Base-by-base conservation (phyloP, 1,140 invertebrate species). In the Ptiloglossa arizonensis region DNA sequence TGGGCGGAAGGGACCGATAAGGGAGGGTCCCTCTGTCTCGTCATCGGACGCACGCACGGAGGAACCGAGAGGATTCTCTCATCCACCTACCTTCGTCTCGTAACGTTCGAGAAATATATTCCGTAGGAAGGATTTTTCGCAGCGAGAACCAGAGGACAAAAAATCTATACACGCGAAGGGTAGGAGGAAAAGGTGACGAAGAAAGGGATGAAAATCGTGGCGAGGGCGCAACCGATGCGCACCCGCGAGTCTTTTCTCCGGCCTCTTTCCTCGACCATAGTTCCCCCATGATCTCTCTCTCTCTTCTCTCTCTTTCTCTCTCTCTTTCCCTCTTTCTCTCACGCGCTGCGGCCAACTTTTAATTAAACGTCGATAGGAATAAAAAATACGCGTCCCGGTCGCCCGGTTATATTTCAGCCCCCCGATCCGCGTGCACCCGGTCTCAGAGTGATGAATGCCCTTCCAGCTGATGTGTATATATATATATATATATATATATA, bases 281-380 rank as follows among this genome's bases (percentile, higher is more conserved):
- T 52, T 41, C 50, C 57, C 57, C 52, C 66, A 57, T 74, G 74
- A 85, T 85, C 71, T 86, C 52, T 74, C 59, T 72, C 54, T 75
- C 38, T 9, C 19, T 48, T 29, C 17, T 8, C 48, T 8, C 48
- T n/a, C 8, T 44, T 81, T 85, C 46, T 84, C 63, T 74, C n/a
- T n/a, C n/a, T n/a, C n/a, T n/a, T n/a, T n/a, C n/a, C n/a, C n/a
- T n/a, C n/a, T n/a, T n/a, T n/a, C 64, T 74, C 56, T 13, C 66
- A 32, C 60, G 13, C 29, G 50, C n/a, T 70, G 62, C 67, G 62
- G 46, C 68, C 59, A 88, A 87, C 77, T 88, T 89, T 89, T 88
- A 88, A 89, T 89, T 89, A 89, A 89, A 88, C 79, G 80, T 80
- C 83, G 80, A 87, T 86, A 75, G 48, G 52, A 82, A 73, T 78